Percentiles rank a stretch among this genome's conserved stretches.
phyloP scores from a whole-genome alignment of 1,140 invertebrate genomes.

The Adoxophyes honmai region DNA sequence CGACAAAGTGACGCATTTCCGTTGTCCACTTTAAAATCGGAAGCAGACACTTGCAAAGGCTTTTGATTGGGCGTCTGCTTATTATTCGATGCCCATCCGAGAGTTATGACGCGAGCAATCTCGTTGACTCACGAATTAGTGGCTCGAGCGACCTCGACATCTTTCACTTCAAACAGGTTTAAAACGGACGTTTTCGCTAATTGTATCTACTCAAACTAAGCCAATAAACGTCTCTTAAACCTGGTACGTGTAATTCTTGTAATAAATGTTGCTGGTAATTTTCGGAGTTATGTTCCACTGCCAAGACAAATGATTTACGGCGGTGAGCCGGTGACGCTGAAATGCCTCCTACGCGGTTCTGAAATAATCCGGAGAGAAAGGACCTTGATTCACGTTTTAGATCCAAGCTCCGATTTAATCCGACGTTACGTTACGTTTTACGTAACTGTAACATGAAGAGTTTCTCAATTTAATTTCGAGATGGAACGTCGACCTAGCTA shows the following conservation, averaged over 20 bases:
- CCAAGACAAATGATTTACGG: background rate
- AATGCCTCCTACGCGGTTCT: background rate
- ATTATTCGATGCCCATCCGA: too few relatives aligned
- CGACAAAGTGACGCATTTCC: too few relatives aligned
- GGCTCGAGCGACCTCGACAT: too few relatives aligned
- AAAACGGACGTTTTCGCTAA: too few relatives aligned
- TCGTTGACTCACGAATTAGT: too few relatives aligned
- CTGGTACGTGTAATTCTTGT: background rate
- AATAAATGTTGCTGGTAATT: background rate
- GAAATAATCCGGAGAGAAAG: background rate
- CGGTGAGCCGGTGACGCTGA: background rate
- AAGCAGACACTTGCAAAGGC: too few relatives aligned
- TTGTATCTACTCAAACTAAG: background rate
- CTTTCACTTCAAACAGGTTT: too few relatives aligned
- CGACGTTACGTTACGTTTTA: slow-evolving; percentile 9
- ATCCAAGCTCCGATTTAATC: background rate
- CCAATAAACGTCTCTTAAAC: background rate
- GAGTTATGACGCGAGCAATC: too few relatives aligned
- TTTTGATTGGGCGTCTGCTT: too few relatives aligned
- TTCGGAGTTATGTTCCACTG: background rate
- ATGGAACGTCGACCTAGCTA: background rate
- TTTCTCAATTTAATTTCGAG: slow-evolving; percentile 2
- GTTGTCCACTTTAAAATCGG: too few relatives aligned
- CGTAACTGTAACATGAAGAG: background rate
- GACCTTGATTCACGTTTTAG: background rate